Conservation (phyloP, 2,113 vertebrate genomes). For the Elanus axillaris region DNA sequence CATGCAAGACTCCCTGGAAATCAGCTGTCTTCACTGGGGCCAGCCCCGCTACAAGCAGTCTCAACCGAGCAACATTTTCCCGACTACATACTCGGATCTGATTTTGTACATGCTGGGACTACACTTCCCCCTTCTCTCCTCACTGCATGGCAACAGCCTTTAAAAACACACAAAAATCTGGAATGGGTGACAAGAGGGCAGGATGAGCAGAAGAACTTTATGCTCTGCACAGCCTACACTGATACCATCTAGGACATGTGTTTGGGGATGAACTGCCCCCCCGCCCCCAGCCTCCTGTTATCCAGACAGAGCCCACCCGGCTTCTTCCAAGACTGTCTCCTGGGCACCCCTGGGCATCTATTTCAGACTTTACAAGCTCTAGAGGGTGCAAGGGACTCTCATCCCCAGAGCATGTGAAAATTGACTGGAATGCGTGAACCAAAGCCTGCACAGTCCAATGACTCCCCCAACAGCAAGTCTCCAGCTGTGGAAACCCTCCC, state of each 20-base stretch:
- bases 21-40: not conserved
- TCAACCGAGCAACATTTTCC: not conserved
- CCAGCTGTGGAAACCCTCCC: conserved; percentile 17
- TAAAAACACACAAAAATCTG: not conserved
- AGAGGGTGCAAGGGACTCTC: conserved; percentile 27
- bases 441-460: conserved; percentile 29
- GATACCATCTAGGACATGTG: not conserved
- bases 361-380: conserved; percentile 25
- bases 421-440: conserved; percentile 61
- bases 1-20: not conserved
- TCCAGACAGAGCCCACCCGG: conserved; percentile 24
- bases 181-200: not conserved
- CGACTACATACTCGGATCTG: not conserved
- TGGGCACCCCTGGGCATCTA: not conserved
- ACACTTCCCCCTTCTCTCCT: not conserved
- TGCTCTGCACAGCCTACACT: not conserved
- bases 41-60: not conserved
- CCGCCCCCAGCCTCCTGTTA: not conserved
- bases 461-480: conserved; percentile 1
- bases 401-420: conserved; percentile 60
- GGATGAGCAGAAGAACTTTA: not conserved
- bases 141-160: not conserved
- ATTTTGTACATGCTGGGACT: not conserved
- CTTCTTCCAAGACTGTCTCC: conserved; percentile 21
- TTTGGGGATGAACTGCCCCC: not conserved